Base-by-base conservation (phyloP, 2,797 vertebrate species). In the Philypnodon macrostomus region DNA sequence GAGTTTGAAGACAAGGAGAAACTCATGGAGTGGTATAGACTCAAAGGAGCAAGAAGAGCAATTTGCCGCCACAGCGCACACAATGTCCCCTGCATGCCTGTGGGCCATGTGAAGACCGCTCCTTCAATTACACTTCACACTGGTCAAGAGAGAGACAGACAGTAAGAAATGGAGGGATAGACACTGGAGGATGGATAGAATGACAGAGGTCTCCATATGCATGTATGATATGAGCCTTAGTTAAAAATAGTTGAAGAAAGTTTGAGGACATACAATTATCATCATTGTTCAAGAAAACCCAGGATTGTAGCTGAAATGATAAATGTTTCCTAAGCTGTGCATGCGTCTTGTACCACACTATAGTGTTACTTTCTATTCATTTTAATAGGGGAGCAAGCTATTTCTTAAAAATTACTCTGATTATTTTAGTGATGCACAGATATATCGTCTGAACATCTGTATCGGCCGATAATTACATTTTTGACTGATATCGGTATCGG, bases 31-130 rank as follows among this genome's bases (percentile, higher is more conserved):
- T 77, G 75, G 74, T 72, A 75, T 53, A 63, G 64, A 67, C 71
- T 83, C 58, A 41, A 67, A 83, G 72, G 70, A 83, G 79, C 83
- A 80, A 75, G 80, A 77, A 87, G 83, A 84, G 77, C 81, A 87
- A 88, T 88, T 87, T 88, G 75, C 83, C 85, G 79, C 83, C 86
- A 86, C 81, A 80, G 83, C 78, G 79, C 81, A 81, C 84, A 87
- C 80, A 87, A 85, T 87, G 84, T 88, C 83, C 84, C 78, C 77
- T 86, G 74, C 72, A 83, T 77, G 81, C 80, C 81, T 85, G 61
- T 81, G 73, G 83, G 84, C 81, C 82, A 82, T 74, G 83, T 83
- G 84, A 86, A 81, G 77, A 84, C 78, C 73, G 79, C 82, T 83
- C 72, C 77, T 84, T 86, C 80, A 86, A 88, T 88, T 87, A 87